Percentiles rank a stretch among this genome's conserved stretches.
Conservation (phyloP, 2,797 vertebrate species). For the Chelonia mydas region DNA sequence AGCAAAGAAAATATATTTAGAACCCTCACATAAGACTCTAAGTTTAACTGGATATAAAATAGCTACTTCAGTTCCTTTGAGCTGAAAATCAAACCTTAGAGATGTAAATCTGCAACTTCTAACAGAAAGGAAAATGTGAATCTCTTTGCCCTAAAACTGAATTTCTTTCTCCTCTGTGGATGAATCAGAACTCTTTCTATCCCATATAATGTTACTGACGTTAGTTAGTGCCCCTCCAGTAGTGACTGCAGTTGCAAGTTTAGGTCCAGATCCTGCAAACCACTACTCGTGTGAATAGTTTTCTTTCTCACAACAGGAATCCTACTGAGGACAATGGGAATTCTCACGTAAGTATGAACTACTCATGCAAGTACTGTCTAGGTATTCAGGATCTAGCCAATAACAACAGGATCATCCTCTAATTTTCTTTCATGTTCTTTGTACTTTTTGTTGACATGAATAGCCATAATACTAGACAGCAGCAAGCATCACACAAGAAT, state of each 20-base stretch:
- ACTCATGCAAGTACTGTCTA: neutral
- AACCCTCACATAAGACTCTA: neutral
- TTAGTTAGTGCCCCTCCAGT: slow-evolving; percentile 17
- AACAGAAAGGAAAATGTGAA: slow-evolving; percentile 20
- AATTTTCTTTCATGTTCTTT: neutral
- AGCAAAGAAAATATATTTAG: neutral
- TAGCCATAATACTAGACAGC: neutral
- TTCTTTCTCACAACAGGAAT: neutral
- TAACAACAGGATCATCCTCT: neutral
- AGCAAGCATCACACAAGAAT: neutral
- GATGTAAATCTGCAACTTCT: neutral
- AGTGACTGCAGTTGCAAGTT: slow-evolving; percentile 8
- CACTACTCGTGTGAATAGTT: rapidly evolving
- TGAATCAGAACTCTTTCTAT: slow-evolving; percentile 1
- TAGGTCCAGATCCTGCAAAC: neutral
- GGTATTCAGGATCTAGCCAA: neutral
- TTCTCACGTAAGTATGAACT: neutral
- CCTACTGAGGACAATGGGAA: neutral
- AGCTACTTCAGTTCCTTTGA: neutral
- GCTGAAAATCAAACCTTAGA: slow-evolving; percentile 12
- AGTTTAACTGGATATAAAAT: neutral
- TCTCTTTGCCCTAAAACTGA: slow-evolving; percentile 7
- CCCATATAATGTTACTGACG: neutral
- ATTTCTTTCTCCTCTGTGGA: slow-evolving; percentile 7
- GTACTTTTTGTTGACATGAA: neutral